These are phyloP conservation scores for Carassius gibelio DNA, from an alignment of 2,113 vertebrate genomes.

Conservation along the genomic window DNA sequence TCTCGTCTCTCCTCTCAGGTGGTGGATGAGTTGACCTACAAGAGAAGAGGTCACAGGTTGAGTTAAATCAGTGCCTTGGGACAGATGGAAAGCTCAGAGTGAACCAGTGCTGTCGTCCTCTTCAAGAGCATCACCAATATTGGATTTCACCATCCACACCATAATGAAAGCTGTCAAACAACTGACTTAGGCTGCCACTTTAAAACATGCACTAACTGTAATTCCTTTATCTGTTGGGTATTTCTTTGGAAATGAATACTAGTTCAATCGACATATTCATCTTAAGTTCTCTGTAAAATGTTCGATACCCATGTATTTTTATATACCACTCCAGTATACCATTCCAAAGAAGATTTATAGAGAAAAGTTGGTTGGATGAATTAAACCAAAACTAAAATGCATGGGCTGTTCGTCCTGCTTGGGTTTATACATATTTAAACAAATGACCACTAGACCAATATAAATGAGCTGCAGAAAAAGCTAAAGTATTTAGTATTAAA, in stretches of 20 bases:
- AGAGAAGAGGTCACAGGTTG: conserved; percentile 28
- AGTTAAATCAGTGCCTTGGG: conserved; percentile 28
- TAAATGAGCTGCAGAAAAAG: background rate
- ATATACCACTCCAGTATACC: background rate
- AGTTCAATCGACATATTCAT: background rate
- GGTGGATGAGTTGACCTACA: conserved; percentile 27
- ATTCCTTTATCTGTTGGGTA: conserved; percentile 7
- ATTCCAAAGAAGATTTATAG: background rate
- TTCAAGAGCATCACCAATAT: conserved; percentile 32
- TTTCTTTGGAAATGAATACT: conserved; percentile 14
- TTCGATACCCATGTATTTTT: too few relatives aligned
- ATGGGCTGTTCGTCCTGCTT: background rate
- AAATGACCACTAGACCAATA: background rate
- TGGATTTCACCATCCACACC: conserved; percentile 27
- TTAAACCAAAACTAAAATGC: background rate
- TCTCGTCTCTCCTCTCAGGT: background rate
- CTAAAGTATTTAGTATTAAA: background rate
- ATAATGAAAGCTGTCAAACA: conserved; percentile 13
- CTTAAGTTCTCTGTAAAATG: background rate
- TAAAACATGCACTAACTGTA: background rate
- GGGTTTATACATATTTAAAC: background rate
- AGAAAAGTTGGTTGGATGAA: background rate
- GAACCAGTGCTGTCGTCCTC: background rate
- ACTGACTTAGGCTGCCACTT: background rate
- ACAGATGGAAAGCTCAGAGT: conserved; percentile 33